phyloP scores from a whole-genome alignment of 2,113 vertebrate species.

The Pluvianellus socialis region DNA sequence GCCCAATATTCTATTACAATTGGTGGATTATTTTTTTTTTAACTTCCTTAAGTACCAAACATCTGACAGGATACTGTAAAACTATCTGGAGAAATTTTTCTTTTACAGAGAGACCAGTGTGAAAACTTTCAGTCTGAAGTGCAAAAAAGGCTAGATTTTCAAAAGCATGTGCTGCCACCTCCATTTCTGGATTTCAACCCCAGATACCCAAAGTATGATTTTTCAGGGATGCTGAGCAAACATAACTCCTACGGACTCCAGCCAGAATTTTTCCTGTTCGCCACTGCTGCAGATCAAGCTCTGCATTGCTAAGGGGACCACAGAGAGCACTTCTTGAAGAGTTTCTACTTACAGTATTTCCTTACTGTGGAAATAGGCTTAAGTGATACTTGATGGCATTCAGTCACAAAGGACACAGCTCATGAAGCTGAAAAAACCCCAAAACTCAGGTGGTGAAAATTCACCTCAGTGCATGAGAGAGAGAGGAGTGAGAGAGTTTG shows the following conservation, averaged over 20 bases:
- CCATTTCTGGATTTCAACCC: background rate
- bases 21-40: background rate
- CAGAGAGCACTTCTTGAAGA: background rate
- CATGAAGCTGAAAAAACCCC: background rate
- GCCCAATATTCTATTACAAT: background rate
- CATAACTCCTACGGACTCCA: background rate
- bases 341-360: background rate
- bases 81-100: background rate
- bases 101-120: background rate
- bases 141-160: background rate
- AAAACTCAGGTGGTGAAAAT: slow-evolving; percentile 46
- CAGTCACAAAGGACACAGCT: slow-evolving; percentile 13
- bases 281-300: background rate
- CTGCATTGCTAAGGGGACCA: background rate
- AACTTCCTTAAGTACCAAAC: background rate
- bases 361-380: slow-evolving; percentile 9
- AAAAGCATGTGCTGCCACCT: background rate
- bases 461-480: slow-evolving; percentile 11
- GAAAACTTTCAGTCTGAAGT: background rate
- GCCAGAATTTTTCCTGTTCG: background rate
- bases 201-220: background rate
- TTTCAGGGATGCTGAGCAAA: background rate
- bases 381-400: slow-evolving; percentile 22
- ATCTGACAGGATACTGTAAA: background rate
- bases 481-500: background rate